These are phyloP conservation scores for Mastomys natalensis DNA, from an alignment of 2,113 vertebrate species.

Conservation along the genomic window DNA sequence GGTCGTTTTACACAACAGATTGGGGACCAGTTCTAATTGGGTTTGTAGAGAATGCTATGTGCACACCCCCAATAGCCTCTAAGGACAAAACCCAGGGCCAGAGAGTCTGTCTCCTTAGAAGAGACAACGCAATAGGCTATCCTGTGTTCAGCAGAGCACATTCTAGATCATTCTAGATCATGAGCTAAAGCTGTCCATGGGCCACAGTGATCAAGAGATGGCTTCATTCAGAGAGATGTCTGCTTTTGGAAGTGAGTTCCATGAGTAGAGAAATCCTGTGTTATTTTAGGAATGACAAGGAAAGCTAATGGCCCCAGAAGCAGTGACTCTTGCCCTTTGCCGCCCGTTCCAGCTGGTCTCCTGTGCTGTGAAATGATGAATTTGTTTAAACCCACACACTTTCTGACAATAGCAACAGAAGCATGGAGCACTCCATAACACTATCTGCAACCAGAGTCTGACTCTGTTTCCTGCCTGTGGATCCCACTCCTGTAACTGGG, in stretches of 20 bases:
- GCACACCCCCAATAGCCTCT: background rate
- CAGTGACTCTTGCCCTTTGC: background rate
- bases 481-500: too few relatives aligned
- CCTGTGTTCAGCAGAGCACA: background rate
- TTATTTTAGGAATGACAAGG: background rate
- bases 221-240: background rate
- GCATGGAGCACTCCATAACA: background rate
- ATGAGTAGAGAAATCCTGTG: rapidly evolving
- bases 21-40: background rate
- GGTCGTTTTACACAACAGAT: background rate
- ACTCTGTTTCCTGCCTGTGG: too few relatives aligned
- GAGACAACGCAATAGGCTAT: background rate
- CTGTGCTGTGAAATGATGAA: background rate
- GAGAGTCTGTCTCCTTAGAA: background rate
- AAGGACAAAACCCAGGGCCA: background rate
- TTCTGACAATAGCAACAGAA: background rate
- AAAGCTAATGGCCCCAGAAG: conserved; percentile 12
- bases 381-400: background rate
- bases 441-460: background rate
- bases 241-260: background rate
- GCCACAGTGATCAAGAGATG: background rate
- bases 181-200: background rate
- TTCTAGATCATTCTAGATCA: background rate
- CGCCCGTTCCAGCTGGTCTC: background rate
- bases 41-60: background rate